phyloP scores from a whole-genome alignment of 2,888 invertebrate genomes.

The Timandra comae region DNA sequence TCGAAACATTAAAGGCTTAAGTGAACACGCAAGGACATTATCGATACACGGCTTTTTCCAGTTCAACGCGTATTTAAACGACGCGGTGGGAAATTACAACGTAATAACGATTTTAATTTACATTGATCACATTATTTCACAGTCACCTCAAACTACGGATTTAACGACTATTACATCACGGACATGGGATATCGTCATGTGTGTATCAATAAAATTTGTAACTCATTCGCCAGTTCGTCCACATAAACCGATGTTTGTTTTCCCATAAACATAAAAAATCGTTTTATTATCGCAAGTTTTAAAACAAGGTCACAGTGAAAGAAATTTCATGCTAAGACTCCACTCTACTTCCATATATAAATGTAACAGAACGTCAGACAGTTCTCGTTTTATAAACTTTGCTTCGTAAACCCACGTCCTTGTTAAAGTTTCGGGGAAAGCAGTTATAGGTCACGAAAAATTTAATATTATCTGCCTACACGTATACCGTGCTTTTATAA shows the following conservation, averaged over 20 bases:
- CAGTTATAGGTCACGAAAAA: slow-evolving; percentile 50
- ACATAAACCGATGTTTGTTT: slow-evolving; percentile 43
- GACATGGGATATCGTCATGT: slow-evolving; percentile 32
- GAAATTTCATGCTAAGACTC: slow-evolving; percentile 49
- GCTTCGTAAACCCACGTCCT: slow-evolving; percentile 42
- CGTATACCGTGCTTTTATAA: too few relatives aligned
- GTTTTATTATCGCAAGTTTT: slow-evolving; percentile 50
- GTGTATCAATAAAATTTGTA: slow-evolving; percentile 45
- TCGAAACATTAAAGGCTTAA: slow-evolving; percentile 3
- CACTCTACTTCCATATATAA: slow-evolving; percentile 24
- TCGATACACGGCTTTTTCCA: slow-evolving; percentile 9
- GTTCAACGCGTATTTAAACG: slow-evolving; percentile 2
- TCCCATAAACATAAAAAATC: slow-evolving; percentile 53
- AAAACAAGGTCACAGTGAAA: slow-evolving; percentile 48
- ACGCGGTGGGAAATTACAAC: too few relatives aligned
- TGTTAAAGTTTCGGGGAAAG: slow-evolving; percentile 46
- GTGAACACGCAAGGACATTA: slow-evolving; percentile 7
- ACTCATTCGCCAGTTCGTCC: slow-evolving; percentile 27
- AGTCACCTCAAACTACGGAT: too few relatives aligned
- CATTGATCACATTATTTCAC: too few relatives aligned
- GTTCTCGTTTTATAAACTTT: slow-evolving; percentile 50
- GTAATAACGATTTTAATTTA: too few relatives aligned
- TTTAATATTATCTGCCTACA: slow-evolving; percentile 11
- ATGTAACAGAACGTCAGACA: slow-evolving; percentile 39
- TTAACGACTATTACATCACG: too few relatives aligned